A percentile compares a stretch with the other conserved stretches of the same genome.
These are phyloP conservation scores for Andrena marginata DNA, from an alignment of 2,888 invertebrate genomes.

Conservation along the genomic window DNA sequence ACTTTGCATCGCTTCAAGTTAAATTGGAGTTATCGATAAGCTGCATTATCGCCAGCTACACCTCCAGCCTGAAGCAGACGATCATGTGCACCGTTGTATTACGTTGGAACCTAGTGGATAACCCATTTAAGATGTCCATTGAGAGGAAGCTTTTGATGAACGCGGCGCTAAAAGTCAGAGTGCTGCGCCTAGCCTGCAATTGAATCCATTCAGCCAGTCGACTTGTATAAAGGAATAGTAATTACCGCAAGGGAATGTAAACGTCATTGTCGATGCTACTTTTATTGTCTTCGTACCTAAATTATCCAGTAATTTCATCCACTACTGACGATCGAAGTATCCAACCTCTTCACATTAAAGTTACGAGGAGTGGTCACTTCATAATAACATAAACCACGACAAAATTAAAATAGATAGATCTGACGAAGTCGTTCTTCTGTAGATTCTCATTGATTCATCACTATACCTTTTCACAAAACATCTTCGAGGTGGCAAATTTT, in stretches of 20 bases:
- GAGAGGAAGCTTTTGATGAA: constrained; percentile 28
- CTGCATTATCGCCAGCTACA: not conserved
- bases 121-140: constrained; percentile 30
- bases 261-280: not conserved
- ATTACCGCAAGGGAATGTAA: constrained; percentile 26
- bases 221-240: constrained; percentile 18
- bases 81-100: not conserved
- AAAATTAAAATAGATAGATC: no score
- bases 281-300: not conserved
- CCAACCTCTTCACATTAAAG: not conserved
- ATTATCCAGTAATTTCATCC: constrained; percentile 2
- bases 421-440: not conserved
- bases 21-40: not conserved
- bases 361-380: not conserved
- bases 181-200: constrained; percentile 18
- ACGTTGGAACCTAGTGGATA: not conserved
- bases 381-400: not conserved
- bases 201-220: constrained; percentile 22
- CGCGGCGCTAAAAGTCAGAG: constrained; percentile 11
- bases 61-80: not conserved
- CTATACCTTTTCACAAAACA: no score
- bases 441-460: not conserved
- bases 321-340: not conserved
- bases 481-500: no score
- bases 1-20: not conserved